Percentiles rank a stretch among this genome's conserved stretches.
phyloP scores from a whole-genome alignment of 2,888 invertebrate species.

The Tetragonisca angustula region DNA sequence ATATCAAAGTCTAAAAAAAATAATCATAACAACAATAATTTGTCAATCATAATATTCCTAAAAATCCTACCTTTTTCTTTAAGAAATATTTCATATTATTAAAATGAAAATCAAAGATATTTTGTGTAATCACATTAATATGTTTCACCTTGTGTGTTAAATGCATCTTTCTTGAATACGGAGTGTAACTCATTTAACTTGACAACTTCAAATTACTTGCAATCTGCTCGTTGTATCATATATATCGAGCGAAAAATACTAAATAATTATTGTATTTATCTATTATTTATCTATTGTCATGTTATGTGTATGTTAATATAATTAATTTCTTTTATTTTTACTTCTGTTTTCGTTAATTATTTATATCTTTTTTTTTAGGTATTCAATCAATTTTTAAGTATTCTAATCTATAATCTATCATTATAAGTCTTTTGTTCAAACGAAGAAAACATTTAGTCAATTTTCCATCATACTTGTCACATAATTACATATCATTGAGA shows the following conservation, averaged over 20 bases:
- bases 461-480: too few relatives aligned
- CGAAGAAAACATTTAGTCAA: not conserved
- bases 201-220: conserved; percentile 18
- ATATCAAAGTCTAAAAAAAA: not conserved
- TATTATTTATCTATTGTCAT: too few relatives aligned
- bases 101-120: not conserved
- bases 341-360: too few relatives aligned
- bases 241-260: not conserved
- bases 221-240: conserved; percentile 2
- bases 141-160: not conserved
- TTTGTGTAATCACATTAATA: not conserved
- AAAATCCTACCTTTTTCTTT: not conserved
- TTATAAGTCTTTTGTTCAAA: not conserved
- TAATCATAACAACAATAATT: not conserved
- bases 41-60: not conserved
- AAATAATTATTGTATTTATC: too few relatives aligned
- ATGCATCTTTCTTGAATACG: not conserved
- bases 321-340: not conserved
- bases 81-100: not conserved
- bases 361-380: not conserved
- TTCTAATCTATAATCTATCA: too few relatives aligned
- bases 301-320: too few relatives aligned
- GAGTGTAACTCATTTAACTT: conserved; percentile 5
- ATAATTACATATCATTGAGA: not conserved
- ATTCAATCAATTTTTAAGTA: not conserved